Percentiles rank a stretch among this genome's conserved stretches.
phyloP scores from a whole-genome alignment of 2,797 vertebrate species.

The Sternarchorhynchus goeldii region DNA sequence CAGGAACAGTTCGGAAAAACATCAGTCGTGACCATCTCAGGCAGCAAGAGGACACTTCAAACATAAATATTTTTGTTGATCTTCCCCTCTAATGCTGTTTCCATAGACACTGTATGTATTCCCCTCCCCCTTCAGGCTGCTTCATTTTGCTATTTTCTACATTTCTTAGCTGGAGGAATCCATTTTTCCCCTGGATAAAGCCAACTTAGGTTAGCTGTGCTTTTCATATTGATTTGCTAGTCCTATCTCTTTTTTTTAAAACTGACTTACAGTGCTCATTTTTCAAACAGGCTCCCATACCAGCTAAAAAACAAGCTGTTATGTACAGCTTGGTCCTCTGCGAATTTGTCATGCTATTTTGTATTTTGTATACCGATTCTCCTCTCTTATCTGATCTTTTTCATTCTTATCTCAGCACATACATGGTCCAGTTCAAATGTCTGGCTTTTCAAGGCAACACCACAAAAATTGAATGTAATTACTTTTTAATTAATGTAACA shows the following conservation, averaged over 20 bases:
- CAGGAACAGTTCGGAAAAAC: neutral
- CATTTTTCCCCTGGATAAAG: too few relatives aligned
- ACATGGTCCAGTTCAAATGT: neutral
- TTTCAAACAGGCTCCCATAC: neutral
- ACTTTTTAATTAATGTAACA: too few relatives aligned
- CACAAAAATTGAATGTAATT: too few relatives aligned
- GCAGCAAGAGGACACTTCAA: too few relatives aligned
- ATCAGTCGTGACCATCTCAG: too few relatives aligned
- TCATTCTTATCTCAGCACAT: neutral
- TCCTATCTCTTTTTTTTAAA: neutral
- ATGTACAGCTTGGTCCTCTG: neutral
- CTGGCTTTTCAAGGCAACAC: too few relatives aligned
- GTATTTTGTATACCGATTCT: neutral
- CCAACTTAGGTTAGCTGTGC: neutral
- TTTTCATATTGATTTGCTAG: constrained; percentile 4
- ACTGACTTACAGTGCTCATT: neutral
- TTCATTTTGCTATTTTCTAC: neutral
- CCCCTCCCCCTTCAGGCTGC: neutral
- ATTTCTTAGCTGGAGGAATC: too few relatives aligned
- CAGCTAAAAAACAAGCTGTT: neutral
- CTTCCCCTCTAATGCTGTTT: neutral
- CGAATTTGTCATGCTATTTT: too few relatives aligned
- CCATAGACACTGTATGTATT: neutral
- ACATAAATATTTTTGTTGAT: neutral
- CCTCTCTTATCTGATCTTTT: neutral